Conservation (phyloP, 2,888 invertebrate species). For the Tricholauxania praeusta region DNA sequence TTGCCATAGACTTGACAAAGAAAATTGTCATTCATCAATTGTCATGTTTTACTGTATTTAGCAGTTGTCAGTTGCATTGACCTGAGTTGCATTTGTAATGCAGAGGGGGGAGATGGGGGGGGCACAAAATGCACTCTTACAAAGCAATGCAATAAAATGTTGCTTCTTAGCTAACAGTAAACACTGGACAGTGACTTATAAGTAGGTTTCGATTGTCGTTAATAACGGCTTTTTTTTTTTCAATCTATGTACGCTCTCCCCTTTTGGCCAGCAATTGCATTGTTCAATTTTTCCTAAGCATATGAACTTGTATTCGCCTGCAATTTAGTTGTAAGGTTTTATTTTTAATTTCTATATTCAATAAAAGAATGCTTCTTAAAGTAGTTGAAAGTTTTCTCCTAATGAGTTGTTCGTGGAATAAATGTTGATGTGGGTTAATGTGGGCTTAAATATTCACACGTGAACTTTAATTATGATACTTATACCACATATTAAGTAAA, state of each 20-base stretch:
- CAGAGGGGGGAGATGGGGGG: background rate
- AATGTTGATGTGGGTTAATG: no score
- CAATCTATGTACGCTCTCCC: background rate
- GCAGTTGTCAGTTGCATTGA: background rate
- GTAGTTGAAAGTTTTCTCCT: no score
- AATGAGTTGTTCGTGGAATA: no score
- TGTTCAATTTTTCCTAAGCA: background rate
- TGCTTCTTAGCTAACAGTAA: background rate
- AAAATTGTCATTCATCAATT: conserved; percentile 1
- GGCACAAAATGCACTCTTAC: no score
- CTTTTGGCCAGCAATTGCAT: background rate
- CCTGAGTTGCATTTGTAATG: conserved; percentile 30
- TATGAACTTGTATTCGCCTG: no score
- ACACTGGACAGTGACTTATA: no score
- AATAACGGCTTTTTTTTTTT: background rate
- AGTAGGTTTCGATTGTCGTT: background rate
- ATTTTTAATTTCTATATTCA: no score
- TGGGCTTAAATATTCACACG: no score
- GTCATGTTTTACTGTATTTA: background rate
- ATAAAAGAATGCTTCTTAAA: no score
- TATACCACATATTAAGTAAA: no score
- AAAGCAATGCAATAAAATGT: conserved; percentile 12
- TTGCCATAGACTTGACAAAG: background rate
- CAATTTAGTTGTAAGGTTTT: no score
- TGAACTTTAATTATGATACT: no score